These are phyloP conservation scores for Temnopleurus reevesii DNA, from an alignment of 53 echinoderm and acorn worm genomes.

Conservation along the genomic window DNA sequence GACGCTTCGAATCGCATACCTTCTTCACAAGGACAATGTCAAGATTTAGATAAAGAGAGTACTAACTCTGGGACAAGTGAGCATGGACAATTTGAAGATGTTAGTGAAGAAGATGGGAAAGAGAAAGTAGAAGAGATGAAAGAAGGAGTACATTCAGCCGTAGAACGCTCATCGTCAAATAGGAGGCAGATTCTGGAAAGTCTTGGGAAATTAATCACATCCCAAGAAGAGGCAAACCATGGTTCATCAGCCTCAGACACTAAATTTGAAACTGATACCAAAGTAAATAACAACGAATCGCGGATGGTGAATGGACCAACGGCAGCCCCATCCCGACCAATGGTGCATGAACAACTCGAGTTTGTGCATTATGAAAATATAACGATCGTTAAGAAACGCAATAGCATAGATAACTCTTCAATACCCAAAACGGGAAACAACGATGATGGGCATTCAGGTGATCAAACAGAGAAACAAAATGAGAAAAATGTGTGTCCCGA, in stretches of 20 bases:
- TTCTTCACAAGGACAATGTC: background rate
- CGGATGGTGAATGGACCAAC: background rate
- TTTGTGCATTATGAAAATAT: slow-evolving; percentile 24
- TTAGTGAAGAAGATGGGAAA: background rate
- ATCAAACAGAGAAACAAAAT: background rate
- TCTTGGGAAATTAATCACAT: slow-evolving; percentile 2
- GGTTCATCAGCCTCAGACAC: background rate
- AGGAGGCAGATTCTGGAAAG: slow-evolving; percentile 33
- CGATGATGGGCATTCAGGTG: background rate
- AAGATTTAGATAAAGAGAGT: background rate
- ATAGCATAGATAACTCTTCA: background rate
- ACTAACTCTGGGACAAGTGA: background rate
- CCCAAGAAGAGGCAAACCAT: background rate
- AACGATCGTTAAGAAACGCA: slow-evolving; percentile 19
- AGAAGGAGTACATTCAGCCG: background rate
- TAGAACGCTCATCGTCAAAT: background rate
- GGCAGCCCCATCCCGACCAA: background rate
- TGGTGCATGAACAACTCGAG: background rate
- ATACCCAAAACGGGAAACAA: background rate
- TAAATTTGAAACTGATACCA: background rate
- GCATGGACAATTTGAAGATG: background rate
- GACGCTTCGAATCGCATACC: background rate
- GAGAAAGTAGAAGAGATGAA: background rate
- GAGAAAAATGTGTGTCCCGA: background rate
- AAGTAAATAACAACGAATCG: background rate